phyloP scores from a whole-genome alignment of 2,797 vertebrate genomes.

The Pogonophryne albipinna region DNA sequence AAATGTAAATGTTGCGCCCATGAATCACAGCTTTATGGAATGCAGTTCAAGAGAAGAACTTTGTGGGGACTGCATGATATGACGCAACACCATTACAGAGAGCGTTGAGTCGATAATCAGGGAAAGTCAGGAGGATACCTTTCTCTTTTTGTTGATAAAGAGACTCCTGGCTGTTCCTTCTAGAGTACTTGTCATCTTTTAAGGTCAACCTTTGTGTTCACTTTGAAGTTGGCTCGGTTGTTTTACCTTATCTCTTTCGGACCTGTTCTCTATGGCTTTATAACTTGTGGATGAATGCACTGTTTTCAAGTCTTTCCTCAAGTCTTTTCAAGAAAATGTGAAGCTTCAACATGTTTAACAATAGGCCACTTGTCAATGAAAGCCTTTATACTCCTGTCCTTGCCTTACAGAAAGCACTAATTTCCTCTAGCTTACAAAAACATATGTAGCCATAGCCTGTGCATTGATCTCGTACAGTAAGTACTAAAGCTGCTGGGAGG shows the following conservation, averaged over 20 bases:
- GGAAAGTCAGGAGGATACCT: not conserved
- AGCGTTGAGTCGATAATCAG: not conserved
- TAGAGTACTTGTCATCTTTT: constrained; percentile 11
- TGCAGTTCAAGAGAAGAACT: not conserved
- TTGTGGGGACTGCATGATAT: no score
- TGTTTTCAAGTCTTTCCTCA: no score
- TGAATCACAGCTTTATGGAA: not conserved
- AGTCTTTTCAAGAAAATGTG: not conserved
- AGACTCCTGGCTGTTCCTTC: not conserved
- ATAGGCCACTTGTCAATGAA: not conserved
- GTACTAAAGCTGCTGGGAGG: constrained; percentile 50
- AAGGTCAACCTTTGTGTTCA: not conserved
- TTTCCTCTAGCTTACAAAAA: constrained; percentile 40
- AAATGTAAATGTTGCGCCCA: not conserved
- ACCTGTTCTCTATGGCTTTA: not conserved
- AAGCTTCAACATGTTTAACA: not conserved
- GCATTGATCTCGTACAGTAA: constrained; percentile 57
- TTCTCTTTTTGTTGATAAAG: not conserved
- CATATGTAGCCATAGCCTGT: constrained; percentile 33
- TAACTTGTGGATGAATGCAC: not conserved
- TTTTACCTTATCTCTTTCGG: not conserved
- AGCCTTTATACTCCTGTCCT: not conserved
- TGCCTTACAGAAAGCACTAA: constrained; percentile 10
- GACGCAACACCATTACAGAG: not conserved
- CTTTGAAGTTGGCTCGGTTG: not conserved